Percentiles rank a stretch among this genome's conserved stretches.
Evolutionary conservation across 2,113 vertebrate species (phyloP).

Genomic region (Gyps fulvus): DNA sequence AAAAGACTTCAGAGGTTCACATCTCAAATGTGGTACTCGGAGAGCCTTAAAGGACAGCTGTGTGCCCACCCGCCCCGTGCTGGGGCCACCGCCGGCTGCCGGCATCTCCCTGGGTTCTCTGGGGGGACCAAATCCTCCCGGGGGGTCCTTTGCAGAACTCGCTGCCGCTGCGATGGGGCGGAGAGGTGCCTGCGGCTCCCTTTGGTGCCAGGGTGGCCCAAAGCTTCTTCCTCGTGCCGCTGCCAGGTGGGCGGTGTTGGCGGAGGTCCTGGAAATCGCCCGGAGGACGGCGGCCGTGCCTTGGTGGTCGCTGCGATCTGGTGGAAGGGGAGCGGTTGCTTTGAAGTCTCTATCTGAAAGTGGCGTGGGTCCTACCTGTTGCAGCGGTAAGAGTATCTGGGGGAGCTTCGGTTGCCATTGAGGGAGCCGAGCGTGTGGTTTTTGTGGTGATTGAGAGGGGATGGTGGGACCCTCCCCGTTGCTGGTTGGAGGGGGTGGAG

Average conservation of each 20-base stretch:
- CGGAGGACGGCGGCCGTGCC: rapidly evolving
- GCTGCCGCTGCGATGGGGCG: neutral
- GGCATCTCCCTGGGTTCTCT: neutral
- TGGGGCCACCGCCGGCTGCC: neutral
- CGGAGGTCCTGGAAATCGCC: rapidly evolving
- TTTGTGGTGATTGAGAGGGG: neutral
- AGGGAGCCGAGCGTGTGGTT: neutral
- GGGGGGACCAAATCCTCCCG: neutral
- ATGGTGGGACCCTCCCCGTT: neutral
- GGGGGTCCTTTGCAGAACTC: neutral
- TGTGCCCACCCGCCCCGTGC: neutral
- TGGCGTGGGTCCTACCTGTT: neutral
- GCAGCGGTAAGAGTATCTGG: neutral
- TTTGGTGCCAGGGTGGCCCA: neutral
- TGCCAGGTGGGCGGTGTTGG: neutral
- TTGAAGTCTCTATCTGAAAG: neutral
- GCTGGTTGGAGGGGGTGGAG: neutral
- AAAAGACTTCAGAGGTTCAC: constrained; percentile 60
- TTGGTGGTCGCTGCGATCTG: rapidly evolving
- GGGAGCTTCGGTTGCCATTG: neutral
- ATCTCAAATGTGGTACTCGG: constrained; percentile 62
- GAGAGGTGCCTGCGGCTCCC: neutral
- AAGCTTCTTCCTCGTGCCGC: neutral
- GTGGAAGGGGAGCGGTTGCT: neutral
- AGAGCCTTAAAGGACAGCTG: constrained; percentile 75